Base-by-base conservation (phyloP, 2,113 vertebrate species). In the Pachypanchax playfairii region DNA sequence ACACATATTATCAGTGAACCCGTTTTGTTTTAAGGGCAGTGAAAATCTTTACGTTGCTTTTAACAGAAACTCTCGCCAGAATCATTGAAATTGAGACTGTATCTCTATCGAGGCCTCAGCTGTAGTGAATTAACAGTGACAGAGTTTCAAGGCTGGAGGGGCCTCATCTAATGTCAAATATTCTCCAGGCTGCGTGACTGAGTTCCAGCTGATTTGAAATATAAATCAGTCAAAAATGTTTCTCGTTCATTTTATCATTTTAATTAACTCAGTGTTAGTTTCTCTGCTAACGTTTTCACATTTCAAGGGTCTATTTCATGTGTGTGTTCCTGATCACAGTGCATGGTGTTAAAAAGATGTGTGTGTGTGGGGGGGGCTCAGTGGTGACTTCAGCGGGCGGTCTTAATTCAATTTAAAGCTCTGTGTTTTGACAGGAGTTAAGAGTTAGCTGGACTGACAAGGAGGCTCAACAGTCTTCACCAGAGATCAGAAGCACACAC, bases 351-450 rank as follows among this genome's bases (percentile, higher is more conserved):
- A 66, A 92, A 94, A 93, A 91, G 91, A 86, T 65, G n/a, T 91
- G 87, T 93, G 76, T 83, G n/a, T n/a, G n/a, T n/a, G n/a, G 44
- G 91, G 93, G 92, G 93, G 67, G 69, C 85, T 93, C 91, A 83
- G 68, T 85, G 83, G 88, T 90, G 84, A 87, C 88, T 89, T 73
- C 88, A 90, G 90, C 89, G 90, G 91, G 89, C 89, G 86, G 91
- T 92, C 94, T 90, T 96, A 95, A 98, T 96, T 96, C 87, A 94
- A 94, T 96, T 95, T 93, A 89, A 91, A 77, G 74, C 67, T 68
- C 79, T 71, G 65, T 94, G 79, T 93, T 94, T 93, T 87, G 92
- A 93, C 90, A 92, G 92, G 88, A 93, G 93, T 92, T 93, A 92
- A 91, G 90, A 88, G 87, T 93, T 95, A 93, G 91, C 87, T 75